Percentiles rank a stretch among this genome's conserved stretches.
Conservation (phyloP, 2,888 invertebrate genomes). For the Cyrtodaria siliqua region DNA sequence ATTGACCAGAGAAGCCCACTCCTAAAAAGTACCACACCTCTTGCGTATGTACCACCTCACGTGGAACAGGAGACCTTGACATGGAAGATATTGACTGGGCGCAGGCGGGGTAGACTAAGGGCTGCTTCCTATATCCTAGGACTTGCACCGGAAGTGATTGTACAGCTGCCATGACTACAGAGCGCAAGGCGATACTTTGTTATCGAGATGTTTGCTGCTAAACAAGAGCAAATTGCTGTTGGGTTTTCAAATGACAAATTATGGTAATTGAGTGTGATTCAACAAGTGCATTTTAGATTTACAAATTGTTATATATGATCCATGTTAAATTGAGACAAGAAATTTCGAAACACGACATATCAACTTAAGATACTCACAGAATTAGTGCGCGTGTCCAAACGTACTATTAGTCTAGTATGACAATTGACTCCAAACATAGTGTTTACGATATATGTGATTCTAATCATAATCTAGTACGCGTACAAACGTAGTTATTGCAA, state of each 20-base stretch:
- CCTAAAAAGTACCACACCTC: not conserved
- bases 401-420: too few relatives aligned
- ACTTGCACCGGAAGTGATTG: slow-evolving; percentile 91
- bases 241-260: slow-evolving; percentile 92
- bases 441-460: too few relatives aligned
- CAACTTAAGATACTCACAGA: too few relatives aligned
- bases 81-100: slow-evolving; percentile 77
- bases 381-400: too few relatives aligned
- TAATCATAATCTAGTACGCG: too few relatives aligned
- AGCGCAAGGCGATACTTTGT: slow-evolving; percentile 87
- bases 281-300: too few relatives aligned
- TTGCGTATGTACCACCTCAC: not conserved
- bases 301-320: too few relatives aligned
- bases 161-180: slow-evolving; percentile 89
- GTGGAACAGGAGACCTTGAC: slow-evolving; percentile 3
- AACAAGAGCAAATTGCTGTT: slow-evolving; percentile 90
- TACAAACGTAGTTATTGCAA: too few relatives aligned
- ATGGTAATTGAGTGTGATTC: too few relatives aligned
- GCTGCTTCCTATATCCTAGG: slow-evolving; percentile 93
- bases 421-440: too few relatives aligned
- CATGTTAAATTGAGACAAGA: too few relatives aligned
- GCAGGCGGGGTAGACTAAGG: slow-evolving; percentile 90
- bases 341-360: too few relatives aligned
- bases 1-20: not conserved
- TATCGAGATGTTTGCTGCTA: slow-evolving; percentile 89